Base-by-base conservation (phyloP, 2,888 invertebrate genomes). In the Polydrusus tereticollis region DNA sequence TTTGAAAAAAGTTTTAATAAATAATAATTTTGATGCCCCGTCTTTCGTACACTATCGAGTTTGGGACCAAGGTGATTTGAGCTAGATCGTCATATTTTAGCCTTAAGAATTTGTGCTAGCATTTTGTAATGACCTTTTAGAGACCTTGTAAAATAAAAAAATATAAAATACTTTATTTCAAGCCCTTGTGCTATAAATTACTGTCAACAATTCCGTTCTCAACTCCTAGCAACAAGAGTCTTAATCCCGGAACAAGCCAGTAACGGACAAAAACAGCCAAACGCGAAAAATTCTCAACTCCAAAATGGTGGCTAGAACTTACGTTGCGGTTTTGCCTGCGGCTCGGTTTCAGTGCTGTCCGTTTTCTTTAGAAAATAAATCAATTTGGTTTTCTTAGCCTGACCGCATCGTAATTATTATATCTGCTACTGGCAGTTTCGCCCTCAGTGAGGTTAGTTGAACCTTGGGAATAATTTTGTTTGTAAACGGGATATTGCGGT, bases 261-360 rank as follows among this genome's bases (percentile, higher is more conserved):
- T 43, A 43, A 43, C 23, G 12, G 43, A 26, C 59, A 41, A 59
- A 59, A 59, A 59, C 41, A 59, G 52, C 60, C 26, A 36, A 68
- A 60, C 68, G 50, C 36, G 50, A n/a, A 69, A 69, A 69, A 69
- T 43, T 69, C 55, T 55, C 62, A 69, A 62, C 69, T 62, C 52
- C 60, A 55, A 41, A 60, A 62, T 69, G 60, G 59, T 68, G 62
- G 62, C 47, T 33, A 33, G 63, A 69, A 69, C 69, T 69, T 69
- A 69, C 69, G 69, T 55, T 63, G 69, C 47, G 69, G 69, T 63
- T 69, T 69, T 69, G 69, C 69, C 63, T 63, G 69, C 69, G 63
- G 69, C 63, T 18, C 45, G 57, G 69, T 57, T 62, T 69, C 69
- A 29, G 69, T 43, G 55, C 62, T 69, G 69, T 43, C 63, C 55